Percentiles rank a stretch among this genome's conserved stretches.
Evolutionary conservation across 2,888 invertebrate genomes (phyloP).

Genomic region (Lithosia quadra): DNA sequence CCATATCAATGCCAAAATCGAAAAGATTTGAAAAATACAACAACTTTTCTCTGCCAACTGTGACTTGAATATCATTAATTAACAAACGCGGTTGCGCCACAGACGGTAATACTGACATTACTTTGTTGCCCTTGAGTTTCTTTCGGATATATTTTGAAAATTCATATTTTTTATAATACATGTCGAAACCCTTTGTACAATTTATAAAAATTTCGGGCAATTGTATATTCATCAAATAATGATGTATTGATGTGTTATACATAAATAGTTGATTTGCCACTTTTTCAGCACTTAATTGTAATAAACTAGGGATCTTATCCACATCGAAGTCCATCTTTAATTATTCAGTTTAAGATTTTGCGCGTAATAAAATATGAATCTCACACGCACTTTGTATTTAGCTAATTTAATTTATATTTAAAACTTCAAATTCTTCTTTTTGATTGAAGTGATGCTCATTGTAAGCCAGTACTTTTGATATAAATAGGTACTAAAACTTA

Average conservation of each 20-base stretch:
- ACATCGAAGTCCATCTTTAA: too few species aligned
- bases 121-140: too few species aligned
- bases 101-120: neutral
- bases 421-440: too few species aligned
- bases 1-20: neutral
- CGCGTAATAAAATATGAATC: too few species aligned
- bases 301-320: neutral
- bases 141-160: neutral
- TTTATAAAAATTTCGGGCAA: neutral
- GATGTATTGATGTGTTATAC: neutral
- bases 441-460: too few species aligned
- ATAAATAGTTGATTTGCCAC: neutral
- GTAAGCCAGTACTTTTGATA: too few species aligned
- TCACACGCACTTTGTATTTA: too few species aligned
- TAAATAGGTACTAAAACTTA: too few species aligned
- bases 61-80: neutral
- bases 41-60: neutral
- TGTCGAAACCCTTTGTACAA: neutral
- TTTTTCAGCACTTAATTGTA: neutral
- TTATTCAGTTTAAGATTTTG: too few species aligned
- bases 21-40: neutral
- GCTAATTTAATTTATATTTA: too few species aligned
- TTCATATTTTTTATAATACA: neutral
- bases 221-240: neutral
- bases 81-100: neutral